These are phyloP conservation scores for Paracanthobrama guichenoti DNA, from an alignment of 2,113 vertebrate species.

Conservation along the genomic window DNA sequence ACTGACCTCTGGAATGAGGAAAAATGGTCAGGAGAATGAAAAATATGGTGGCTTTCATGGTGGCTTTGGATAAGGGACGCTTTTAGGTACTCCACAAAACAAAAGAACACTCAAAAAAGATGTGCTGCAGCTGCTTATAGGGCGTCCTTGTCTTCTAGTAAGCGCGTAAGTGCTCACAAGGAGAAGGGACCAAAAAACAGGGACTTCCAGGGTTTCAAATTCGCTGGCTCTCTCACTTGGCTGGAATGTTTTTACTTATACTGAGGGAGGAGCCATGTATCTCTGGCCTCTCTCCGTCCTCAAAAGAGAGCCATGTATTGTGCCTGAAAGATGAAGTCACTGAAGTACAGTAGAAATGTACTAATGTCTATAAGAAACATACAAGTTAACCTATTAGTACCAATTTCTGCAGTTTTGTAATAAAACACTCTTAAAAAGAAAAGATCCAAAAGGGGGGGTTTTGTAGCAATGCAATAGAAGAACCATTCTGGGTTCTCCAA, in stretches of 20 bases:
- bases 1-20: constrained; percentile 64
- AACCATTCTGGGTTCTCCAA: background rate
- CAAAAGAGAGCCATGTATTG: constrained; percentile 49
- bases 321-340: constrained; percentile 6
- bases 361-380: background rate
- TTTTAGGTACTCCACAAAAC: constrained; percentile 20
- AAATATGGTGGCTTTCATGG: constrained; percentile 70
- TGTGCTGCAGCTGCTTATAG: constrained; percentile 18
- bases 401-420: background rate
- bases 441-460: background rate
- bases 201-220: constrained; percentile 62
- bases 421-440: background rate
- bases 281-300: constrained; percentile 60
- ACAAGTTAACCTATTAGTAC: no score
- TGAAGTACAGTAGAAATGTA: background rate
- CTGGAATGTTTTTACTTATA: constrained; percentile 81
- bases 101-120: background rate
- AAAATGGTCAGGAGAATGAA: constrained; percentile 66
- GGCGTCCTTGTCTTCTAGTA: background rate
- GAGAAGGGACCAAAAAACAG: constrained; percentile 43
- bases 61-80: constrained; percentile 53
- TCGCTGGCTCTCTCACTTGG: constrained; percentile 66
- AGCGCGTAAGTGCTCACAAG: constrained; percentile 47
- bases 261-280: constrained; percentile 75
- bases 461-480: background rate